Base-by-base conservation (phyloP, 2,113 vertebrate genomes). In the Dasyornis broadbenti region DNA sequence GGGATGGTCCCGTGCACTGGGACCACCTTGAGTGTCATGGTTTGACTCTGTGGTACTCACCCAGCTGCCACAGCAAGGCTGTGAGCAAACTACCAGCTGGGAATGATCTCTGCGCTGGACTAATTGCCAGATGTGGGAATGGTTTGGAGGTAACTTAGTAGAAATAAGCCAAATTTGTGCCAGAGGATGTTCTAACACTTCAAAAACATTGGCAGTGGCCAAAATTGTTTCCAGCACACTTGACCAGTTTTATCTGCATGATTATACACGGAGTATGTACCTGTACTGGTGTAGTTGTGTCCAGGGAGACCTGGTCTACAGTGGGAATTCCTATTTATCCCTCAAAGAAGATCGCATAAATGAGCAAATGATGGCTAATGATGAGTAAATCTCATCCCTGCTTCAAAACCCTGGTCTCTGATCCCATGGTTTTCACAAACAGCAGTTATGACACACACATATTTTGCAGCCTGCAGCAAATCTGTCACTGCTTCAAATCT, bases 231-330 rank as follows among this genome's bases (percentile, higher is more conserved):
- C 63, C 54, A 65, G n/a, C 14, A 39, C 8, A 4, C 14, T 42
- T 75, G 15, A 7, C 3, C 15, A 49, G 11, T 24, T 77, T 83
- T 64, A 35, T 56, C 39, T 64, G 26, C 8, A 4, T 5, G 15
- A 5, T 19, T 52, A 13, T 20, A 50, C 7, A 1, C 0, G 17
- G 35, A 21, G 4, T 9, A 2, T 28, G 0, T 45, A 2, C 4
- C n/a, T 59, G 7, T 27, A 39, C 2, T 60, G 12, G 3, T 44
- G 27, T 35, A 54, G 7, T 19, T 54, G 44, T 15, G 5, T 11
- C 63, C 63, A 42, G 17, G 15, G 10, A 37, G 3, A 65, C 5
- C 6, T 30, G 14, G 8, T 65, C 30, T 39, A 11, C 35, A 9
- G n/a, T 14, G 24, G n/a, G 28, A 80, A 52, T 50, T 60, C 22